Evolutionary conservation across 2,888 invertebrate genomes (phyloP).

Genomic region (Rutpela maculata): DNA sequence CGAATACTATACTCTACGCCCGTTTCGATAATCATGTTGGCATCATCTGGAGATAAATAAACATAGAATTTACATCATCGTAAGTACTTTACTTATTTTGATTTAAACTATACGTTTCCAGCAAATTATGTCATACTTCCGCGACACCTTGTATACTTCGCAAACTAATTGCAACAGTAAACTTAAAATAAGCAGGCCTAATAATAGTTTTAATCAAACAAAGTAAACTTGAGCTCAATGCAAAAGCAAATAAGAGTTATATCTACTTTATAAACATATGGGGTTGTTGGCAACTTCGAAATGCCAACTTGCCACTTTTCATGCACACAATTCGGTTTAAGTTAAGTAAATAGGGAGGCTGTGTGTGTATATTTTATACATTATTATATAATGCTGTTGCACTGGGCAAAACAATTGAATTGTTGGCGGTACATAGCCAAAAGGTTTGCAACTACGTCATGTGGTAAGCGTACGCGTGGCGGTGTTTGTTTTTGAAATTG

Average conservation of each 20-base stretch:
- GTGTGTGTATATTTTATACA: conserved; percentile 15
- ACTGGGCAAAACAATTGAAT: conserved; percentile 54
- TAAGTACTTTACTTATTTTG: no score
- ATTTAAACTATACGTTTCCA: no score
- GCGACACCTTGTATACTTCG: no score
- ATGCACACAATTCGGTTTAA: conserved; percentile 13
- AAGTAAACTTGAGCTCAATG: conserved; percentile 15
- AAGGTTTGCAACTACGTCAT: conserved; percentile 49
- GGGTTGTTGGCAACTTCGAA: conserved; percentile 20
- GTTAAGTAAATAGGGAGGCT: conserved; percentile 21
- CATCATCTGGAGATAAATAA: no score
- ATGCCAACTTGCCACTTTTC: conserved; percentile 18
- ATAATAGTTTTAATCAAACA: conserved; percentile 9
- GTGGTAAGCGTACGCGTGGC: conserved; percentile 45
- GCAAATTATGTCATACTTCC: no score
- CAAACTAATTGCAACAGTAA: background rate
- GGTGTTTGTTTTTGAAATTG: conserved; percentile 64
- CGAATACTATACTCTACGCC: no score
- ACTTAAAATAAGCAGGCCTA: background rate
- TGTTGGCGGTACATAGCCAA: conserved; percentile 55
- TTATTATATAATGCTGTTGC: conserved; percentile 39
- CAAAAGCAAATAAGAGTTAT: conserved; percentile 8
- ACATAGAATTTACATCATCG: no score
- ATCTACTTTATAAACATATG: background rate
- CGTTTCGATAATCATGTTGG: no score